Conservation (phyloP, 2,797 vertebrate species). For the Artibeus lituratus region DNA sequence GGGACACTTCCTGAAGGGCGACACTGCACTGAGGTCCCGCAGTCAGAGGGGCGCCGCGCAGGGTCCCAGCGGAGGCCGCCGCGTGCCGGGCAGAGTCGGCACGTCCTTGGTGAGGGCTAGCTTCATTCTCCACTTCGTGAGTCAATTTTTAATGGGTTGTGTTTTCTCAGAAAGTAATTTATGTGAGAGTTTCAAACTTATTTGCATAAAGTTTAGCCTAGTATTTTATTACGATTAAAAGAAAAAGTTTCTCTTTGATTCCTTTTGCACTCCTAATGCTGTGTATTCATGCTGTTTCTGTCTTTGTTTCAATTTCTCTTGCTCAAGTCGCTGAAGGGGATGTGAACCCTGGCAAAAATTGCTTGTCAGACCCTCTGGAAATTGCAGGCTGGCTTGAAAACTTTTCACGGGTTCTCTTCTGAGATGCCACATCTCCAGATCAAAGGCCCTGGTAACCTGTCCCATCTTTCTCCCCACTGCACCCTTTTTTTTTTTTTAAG, state of each 20-base stretch:
- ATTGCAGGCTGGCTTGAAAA: not conserved
- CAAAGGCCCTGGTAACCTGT: not conserved
- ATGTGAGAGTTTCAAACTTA: not conserved
- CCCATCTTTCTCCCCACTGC: not conserved
- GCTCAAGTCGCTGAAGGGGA: not conserved
- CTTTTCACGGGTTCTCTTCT: not conserved
- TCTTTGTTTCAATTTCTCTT: not conserved
- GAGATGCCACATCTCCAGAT: not conserved
- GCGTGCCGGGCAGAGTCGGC: not conserved
- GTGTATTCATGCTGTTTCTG: not conserved
- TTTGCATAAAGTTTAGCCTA: not conserved
- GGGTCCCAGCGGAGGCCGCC: rapidly evolving
- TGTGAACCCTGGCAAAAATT: not conserved
- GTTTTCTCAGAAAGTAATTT: conserved; percentile 13
- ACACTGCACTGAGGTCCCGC: not conserved
- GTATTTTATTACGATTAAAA: not conserved
- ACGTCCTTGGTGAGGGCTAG: not conserved
- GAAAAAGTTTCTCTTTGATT: not conserved
- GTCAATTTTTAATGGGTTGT: not conserved
- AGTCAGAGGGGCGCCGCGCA: no score
- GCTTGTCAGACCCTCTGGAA: not conserved
- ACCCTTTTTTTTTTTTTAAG: not conserved
- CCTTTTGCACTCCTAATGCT: not conserved
- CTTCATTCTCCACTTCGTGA: not conserved
- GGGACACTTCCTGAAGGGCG: not conserved